phyloP scores from a whole-genome alignment of 2,113 vertebrate genomes.

The Trichechus manatus region DNA sequence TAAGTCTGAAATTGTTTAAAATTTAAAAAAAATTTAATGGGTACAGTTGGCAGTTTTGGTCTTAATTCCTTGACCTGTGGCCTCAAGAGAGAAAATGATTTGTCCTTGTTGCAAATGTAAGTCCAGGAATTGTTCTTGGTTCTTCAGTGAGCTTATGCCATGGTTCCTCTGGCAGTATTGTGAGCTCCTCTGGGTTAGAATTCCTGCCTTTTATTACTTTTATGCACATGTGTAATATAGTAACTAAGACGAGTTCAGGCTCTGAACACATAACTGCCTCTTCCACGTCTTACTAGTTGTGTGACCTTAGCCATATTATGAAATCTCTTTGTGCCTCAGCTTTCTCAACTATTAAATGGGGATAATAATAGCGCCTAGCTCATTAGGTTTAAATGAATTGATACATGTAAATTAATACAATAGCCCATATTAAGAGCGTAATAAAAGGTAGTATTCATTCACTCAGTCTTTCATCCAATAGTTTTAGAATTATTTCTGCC shows the following conservation, averaged over 20 bases:
- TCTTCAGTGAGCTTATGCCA: not conserved
- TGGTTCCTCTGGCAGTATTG: not conserved
- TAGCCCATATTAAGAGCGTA: not conserved
- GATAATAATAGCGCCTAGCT: not conserved
- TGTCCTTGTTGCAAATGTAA: not conserved
- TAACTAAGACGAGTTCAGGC: not conserved
- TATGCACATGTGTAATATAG: too few relatives aligned
- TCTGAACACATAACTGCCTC: not conserved
- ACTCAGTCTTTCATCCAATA: not conserved
- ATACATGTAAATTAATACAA: not conserved
- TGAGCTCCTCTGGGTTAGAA: not conserved
- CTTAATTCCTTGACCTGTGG: not conserved
- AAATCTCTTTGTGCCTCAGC: not conserved
- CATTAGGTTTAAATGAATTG: slow-evolving; percentile 32
- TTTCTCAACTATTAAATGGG: slow-evolving; percentile 9
- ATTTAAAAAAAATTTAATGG: slow-evolving; percentile 1
- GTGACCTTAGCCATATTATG: not conserved
- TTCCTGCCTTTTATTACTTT: not conserved
- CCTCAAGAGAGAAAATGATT: not conserved
- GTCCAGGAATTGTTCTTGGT: not conserved
- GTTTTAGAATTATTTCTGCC: not conserved
- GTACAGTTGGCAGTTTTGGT: not conserved
- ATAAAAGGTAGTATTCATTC: not conserved
- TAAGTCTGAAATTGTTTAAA: slow-evolving; percentile 15
- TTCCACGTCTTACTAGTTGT: not conserved